Evolutionary conservation across 2,113 vertebrate species (phyloP).

Genomic region (Petrocephalus microphthalmus): DNA sequence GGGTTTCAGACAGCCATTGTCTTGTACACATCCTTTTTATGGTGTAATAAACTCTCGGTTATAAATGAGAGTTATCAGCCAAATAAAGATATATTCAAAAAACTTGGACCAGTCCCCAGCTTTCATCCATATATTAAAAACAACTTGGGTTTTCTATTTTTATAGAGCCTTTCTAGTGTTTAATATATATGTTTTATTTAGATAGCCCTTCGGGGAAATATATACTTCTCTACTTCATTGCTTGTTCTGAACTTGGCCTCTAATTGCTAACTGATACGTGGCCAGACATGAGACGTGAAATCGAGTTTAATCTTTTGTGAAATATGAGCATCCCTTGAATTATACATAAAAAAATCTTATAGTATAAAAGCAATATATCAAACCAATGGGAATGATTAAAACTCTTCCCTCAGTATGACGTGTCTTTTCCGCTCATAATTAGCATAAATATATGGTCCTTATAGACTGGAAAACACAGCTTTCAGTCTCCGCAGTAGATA

Average conservation of each 20-base stretch:
- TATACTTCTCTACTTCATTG: conserved; percentile 20
- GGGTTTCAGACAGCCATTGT: conserved; percentile 22
- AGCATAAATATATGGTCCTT: not conserved
- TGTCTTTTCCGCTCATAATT: not conserved
- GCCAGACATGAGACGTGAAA: not conserved
- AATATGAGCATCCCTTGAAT: not conserved
- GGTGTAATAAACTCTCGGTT: conserved; percentile 31
- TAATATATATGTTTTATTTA: conserved; percentile 19
- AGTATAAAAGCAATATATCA: not conserved
- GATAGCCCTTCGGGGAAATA: conserved; percentile 23
- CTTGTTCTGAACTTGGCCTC: not conserved
- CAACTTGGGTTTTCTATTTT: conserved; percentile 26
- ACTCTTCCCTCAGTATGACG: not conserved
- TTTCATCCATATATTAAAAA: conserved; percentile 11
- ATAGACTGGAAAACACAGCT: not conserved
- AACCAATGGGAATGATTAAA: not conserved
- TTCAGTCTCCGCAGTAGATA: not conserved
- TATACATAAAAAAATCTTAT: not conserved
- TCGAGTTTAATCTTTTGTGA: not conserved
- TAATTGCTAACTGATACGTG: not conserved
- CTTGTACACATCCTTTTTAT: conserved; percentile 37
- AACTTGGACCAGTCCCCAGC: not conserved
- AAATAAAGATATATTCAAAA: conserved; percentile 39
- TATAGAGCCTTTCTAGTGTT: conserved; percentile 28
- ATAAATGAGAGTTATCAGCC: conserved; percentile 36